Evolutionary conservation across 2,888 invertebrate genomes (phyloP).

Genomic region (Zaprionus obscuricornis): DNA sequence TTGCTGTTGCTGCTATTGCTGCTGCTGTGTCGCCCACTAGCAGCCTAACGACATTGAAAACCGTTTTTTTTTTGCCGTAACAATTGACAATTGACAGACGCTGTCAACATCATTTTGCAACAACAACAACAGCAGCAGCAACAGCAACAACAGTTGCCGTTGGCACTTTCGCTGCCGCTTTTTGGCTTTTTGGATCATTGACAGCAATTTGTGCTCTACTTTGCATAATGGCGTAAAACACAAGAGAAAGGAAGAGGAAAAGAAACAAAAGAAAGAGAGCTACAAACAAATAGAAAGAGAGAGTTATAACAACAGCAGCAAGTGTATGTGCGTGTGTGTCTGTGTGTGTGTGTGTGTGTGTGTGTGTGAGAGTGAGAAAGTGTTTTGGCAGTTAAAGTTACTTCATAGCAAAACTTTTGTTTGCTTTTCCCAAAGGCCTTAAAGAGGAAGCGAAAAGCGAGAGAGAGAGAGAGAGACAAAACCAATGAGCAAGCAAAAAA

Average conservation of each 20-base stretch:
- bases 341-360: no score
- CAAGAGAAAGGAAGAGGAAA: no score
- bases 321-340: no score
- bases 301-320: no score
- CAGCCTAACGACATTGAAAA: constrained; percentile 40
- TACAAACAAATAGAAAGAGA: not conserved
- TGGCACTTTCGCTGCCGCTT: constrained; percentile 62
- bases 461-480: no score
- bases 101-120: constrained; percentile 31
- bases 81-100: constrained; percentile 38
- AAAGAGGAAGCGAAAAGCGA: no score
- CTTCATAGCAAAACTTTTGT: no score
- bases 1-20: constrained; percentile 14
- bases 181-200: constrained; percentile 43
- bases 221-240: constrained; percentile 20
- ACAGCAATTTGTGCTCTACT: constrained; percentile 56
- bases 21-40: constrained; percentile 33
- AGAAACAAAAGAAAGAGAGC: constrained; percentile 1
- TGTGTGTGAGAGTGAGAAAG: no score
- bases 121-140: constrained; percentile 4
- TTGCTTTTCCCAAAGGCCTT: no score
- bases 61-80: constrained; percentile 39
- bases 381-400: no score
- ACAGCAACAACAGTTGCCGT: constrained; percentile 24
- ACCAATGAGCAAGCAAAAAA: no score